These are phyloP conservation scores for Battus philenor DNA, from an alignment of 1,140 invertebrate genomes.

Conservation along the genomic window DNA sequence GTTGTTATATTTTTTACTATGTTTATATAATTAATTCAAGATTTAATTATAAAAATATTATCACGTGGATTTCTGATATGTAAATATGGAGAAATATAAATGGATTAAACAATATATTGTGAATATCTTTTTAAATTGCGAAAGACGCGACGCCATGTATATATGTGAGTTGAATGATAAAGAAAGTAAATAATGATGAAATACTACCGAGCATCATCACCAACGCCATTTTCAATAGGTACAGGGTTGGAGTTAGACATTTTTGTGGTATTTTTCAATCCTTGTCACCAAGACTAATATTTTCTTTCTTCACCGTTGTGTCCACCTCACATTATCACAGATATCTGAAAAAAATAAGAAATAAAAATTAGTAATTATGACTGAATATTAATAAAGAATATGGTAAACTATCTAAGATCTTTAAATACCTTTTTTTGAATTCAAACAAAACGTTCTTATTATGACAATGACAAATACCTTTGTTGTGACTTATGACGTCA, in stretches of 20 bases:
- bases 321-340: conserved; percentile 26
- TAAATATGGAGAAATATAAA: too few relatives aligned
- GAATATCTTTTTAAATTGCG: too few relatives aligned
- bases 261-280: conserved; percentile 11
- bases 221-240: conserved; percentile 46
- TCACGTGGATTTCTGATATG: too few relatives aligned
- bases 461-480: conserved; percentile 17
- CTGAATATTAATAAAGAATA: not conserved
- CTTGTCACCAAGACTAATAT: conserved; percentile 7
- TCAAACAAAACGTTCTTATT: conserved; percentile 14
- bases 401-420: too few relatives aligned
- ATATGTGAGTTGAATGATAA: too few relatives aligned
- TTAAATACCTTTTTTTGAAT: not conserved
- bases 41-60: too few relatives aligned
- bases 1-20: too few relatives aligned
- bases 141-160: too few relatives aligned
- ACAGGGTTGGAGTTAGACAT: conserved; percentile 44
- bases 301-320: not conserved
- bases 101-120: too few relatives aligned
- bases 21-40: too few relatives aligned
- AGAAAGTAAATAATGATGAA: too few relatives aligned
- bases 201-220: conserved; percentile 47
- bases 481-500: not conserved
- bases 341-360: conserved; percentile 26
- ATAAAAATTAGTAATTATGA: not conserved